Evolutionary conservation across 2,113 vertebrate species (phyloP).

Genomic region (Callipepla squamata): DNA sequence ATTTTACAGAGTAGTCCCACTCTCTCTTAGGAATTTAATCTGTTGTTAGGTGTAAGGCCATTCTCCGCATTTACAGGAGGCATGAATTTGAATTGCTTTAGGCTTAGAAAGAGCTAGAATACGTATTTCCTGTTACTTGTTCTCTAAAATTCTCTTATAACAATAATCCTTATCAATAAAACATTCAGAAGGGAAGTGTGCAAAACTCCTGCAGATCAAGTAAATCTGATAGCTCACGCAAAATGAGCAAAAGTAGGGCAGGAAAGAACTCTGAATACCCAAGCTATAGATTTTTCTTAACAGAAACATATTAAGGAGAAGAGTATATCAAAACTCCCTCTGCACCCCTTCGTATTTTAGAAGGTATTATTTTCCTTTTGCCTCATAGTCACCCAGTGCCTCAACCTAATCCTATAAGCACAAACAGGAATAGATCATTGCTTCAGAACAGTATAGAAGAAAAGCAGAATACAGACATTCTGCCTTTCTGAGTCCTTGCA

Average conservation of each 20-base stretch:
- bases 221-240: background rate
- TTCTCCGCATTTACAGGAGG: background rate
- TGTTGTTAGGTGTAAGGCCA: background rate
- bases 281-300: background rate
- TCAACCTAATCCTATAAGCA: background rate
- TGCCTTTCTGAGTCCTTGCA: background rate
- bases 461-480: background rate
- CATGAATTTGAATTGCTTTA: background rate
- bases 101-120: background rate
- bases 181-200: background rate
- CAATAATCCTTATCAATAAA: background rate
- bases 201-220: background rate
- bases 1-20: background rate
- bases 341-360: background rate
- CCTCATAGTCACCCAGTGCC: rapidly evolving
- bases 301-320: background rate
- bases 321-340: background rate
- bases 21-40: background rate
- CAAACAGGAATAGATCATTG: background rate
- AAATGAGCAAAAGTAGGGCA: background rate
- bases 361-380: background rate
- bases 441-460: background rate
- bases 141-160: background rate
- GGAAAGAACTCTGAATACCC: background rate
- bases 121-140: background rate